Conservation (phyloP, 2,797 vertebrate genomes). For the Acrocephalus scirpaceus region DNA sequence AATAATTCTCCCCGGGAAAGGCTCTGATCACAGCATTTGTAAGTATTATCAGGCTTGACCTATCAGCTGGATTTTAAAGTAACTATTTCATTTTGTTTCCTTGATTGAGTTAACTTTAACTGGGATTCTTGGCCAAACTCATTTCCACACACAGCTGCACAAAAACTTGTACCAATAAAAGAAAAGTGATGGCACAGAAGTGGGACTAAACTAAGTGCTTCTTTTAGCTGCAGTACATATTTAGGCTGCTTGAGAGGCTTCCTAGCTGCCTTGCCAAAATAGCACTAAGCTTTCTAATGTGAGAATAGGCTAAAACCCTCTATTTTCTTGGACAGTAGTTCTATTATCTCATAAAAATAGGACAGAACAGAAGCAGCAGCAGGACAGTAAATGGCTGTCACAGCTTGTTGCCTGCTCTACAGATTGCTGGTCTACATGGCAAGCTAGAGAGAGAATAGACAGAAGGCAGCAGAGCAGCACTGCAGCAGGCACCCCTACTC, state of each 20-base stretch:
- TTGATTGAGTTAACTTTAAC: neutral
- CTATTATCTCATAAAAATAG: neutral
- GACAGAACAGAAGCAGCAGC: neutral
- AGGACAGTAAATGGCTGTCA: neutral
- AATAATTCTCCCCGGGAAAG: neutral
- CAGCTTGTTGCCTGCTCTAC: neutral
- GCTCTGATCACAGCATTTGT: neutral
- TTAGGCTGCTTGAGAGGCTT: neutral
- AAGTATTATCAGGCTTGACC: neutral
- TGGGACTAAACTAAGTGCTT: neutral
- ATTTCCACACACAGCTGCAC: neutral
- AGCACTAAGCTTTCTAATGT: neutral
- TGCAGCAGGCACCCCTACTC: rapidly evolving
- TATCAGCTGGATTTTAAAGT: neutral
- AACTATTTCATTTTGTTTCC: neutral
- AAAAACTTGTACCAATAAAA: neutral
- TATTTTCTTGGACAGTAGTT: neutral
- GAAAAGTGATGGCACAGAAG: neutral
- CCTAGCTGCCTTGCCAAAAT: neutral
- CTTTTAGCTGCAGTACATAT: neutral
- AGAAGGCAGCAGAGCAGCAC: neutral
- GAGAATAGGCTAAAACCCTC: neutral
- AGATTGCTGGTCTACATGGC: neutral
- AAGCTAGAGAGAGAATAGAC: neutral
- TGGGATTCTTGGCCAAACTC: neutral